These are phyloP conservation scores for Drosophila crucigera DNA, from an alignment of 2,888 invertebrate species.

Conservation along the genomic window DNA sequence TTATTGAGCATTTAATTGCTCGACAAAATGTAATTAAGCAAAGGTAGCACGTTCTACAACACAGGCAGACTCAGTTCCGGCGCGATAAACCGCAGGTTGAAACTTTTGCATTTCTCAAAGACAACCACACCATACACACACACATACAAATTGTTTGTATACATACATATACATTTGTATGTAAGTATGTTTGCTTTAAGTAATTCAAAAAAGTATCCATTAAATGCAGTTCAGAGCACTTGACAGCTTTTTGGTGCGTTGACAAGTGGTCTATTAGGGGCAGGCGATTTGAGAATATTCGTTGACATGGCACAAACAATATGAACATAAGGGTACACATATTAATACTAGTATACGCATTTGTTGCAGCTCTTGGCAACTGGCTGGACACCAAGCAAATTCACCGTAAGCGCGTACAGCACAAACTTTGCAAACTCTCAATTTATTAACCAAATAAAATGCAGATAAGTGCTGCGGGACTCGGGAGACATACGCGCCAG, in stretches of 20 bases:
- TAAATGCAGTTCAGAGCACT: conserved; percentile 65
- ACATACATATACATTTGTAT: background rate
- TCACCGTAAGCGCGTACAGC: conserved; percentile 25
- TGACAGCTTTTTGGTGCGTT: conserved; percentile 27
- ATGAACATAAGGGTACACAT: conserved; percentile 8
- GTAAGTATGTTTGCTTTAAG: conserved; percentile 41
- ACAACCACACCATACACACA: conserved; percentile 18
- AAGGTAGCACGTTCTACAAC: conserved; percentile 63
- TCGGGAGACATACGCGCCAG: conserved; percentile 65
- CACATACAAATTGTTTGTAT: background rate
- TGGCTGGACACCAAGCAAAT: conserved; percentile 24
- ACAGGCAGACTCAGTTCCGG: conserved; percentile 26
- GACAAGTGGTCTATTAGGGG: conserved; percentile 68
- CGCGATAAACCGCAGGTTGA: conserved; percentile 62
- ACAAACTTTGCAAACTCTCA: conserved; percentile 71
- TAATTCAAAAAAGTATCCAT: conserved; percentile 50
- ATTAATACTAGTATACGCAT: conserved; percentile 30
- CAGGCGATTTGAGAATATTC: conserved; percentile 53
- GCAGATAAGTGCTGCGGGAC: conserved; percentile 68
- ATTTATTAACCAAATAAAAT: conserved; percentile 80
- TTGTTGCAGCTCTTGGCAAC: conserved; percentile 55
- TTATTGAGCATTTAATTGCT: conserved; percentile 80
- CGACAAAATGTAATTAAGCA: conserved; percentile 77
- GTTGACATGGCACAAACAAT: conserved; percentile 51
- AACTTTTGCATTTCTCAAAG: conserved; percentile 49